Percentiles rank a stretch among this genome's conserved stretches.
These are phyloP conservation scores for Acanthisitta chloris DNA, from an alignment of 2,113 vertebrate genomes.

Conservation along the genomic window DNA sequence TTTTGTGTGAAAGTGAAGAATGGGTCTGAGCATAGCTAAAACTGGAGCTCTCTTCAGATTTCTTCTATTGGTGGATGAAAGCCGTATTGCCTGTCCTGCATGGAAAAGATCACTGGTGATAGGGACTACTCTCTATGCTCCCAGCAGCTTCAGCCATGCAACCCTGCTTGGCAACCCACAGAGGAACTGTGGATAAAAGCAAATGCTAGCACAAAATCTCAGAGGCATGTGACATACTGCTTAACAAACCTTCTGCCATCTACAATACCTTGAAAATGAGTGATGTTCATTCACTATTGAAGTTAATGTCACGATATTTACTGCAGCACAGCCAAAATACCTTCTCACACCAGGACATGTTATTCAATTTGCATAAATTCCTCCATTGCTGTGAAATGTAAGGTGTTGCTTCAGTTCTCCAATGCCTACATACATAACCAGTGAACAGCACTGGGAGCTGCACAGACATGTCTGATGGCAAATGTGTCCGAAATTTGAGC, in stretches of 20 bases:
- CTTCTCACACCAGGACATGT: not conserved
- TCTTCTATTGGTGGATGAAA: not conserved
- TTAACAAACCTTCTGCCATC: not conserved
- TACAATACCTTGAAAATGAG: not conserved
- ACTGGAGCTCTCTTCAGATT: not conserved
- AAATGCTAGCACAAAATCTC: not conserved
- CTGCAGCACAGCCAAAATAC: not conserved
- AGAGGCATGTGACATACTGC: not conserved
- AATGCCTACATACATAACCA: rapidly evolving
- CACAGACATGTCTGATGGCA: not conserved
- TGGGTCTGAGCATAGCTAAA: not conserved
- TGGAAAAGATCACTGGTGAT: not conserved
- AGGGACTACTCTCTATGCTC: not conserved
- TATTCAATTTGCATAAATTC: not conserved
- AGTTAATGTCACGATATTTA: not conserved
- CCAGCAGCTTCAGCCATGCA: not conserved
- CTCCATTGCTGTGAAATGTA: not conserved
- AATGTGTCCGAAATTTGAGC: not conserved
- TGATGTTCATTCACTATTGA: not conserved
- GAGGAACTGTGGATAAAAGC: not conserved
- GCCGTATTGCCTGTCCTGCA: not conserved
- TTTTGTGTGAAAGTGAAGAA: not conserved
- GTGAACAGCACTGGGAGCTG: not conserved
- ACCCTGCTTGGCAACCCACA: not conserved
- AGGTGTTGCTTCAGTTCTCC: not conserved